Conservation (phyloP, 2,797 vertebrate species). For the Pangasius sanitwongsei region DNA sequence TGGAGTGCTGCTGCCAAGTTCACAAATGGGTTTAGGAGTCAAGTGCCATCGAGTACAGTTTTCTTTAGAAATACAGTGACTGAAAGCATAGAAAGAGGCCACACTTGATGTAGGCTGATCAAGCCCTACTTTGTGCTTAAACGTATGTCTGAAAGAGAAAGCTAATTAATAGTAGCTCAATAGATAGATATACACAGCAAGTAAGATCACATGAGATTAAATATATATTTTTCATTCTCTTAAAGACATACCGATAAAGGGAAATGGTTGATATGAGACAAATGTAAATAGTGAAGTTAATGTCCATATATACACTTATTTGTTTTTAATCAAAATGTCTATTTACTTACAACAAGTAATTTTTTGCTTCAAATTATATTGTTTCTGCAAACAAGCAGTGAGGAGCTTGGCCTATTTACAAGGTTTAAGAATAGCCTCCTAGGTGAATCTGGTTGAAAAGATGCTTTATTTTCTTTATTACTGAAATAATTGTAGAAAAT, state of each 20-base stretch:
- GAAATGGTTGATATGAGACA: not conserved
- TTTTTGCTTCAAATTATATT: not conserved
- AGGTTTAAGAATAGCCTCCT: not conserved
- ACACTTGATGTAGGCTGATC: slow-evolving; percentile 47
- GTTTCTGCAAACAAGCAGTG: not conserved
- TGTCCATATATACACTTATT: not conserved
- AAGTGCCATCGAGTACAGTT: slow-evolving; percentile 75
- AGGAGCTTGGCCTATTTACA: not conserved
- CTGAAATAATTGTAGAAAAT: not conserved
- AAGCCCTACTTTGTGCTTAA: slow-evolving; percentile 35
- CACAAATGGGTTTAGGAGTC: slow-evolving; percentile 70
- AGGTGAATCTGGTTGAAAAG: not conserved
- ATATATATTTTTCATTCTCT: not conserved
- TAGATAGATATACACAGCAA: not conserved
- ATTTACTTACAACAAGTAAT: not conserved
- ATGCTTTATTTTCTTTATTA: not conserved
- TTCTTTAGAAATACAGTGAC: slow-evolving; percentile 68
- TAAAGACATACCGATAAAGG: not conserved
- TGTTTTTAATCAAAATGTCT: not conserved
- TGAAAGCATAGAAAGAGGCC: slow-evolving; percentile 74
- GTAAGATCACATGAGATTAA: not conserved
- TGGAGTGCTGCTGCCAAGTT: slow-evolving; percentile 39
- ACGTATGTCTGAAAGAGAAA: not conserved
- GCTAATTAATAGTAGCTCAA: slow-evolving; percentile 5
- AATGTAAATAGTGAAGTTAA: not conserved